Conservation (phyloP, 2,888 invertebrate genomes). For the Leptarthrus brevirostris region DNA sequence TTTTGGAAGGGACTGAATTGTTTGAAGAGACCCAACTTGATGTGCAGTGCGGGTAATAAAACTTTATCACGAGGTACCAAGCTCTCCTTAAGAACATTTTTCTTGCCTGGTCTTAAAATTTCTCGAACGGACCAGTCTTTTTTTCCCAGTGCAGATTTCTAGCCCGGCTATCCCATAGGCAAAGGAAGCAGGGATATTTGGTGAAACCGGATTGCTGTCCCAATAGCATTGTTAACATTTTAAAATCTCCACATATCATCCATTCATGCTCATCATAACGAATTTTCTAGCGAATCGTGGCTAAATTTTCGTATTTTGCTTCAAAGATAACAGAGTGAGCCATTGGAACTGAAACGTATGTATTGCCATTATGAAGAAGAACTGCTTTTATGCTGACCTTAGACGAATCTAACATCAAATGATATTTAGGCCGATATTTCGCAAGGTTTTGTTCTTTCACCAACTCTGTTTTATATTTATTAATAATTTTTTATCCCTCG, state of each 20-base stretch:
- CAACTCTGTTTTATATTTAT: no score
- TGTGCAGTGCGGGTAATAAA: not conserved
- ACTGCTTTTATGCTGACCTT: not conserved
- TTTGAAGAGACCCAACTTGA: not conserved
- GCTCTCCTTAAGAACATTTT: not conserved
- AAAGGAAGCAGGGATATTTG: not conserved
- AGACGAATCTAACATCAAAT: no score
- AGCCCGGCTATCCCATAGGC: constrained; percentile 6
- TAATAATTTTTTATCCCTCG: no score
- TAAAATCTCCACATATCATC: not conserved
- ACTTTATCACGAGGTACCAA: not conserved
- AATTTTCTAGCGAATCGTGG: not conserved
- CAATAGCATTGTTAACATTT: not conserved
- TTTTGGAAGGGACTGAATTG: not conserved
- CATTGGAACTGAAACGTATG: not conserved
- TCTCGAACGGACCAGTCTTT: not conserved
- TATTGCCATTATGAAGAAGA: not conserved
- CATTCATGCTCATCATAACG: not conserved
- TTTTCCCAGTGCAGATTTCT: not conserved
- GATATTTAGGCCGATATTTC: no score
- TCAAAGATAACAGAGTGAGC: not conserved
- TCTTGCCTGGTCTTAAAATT: not conserved
- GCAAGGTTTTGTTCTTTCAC: no score
- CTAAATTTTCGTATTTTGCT: not conserved
- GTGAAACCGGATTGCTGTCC: not conserved